Percentiles rank a stretch among this genome's conserved stretches.
These are phyloP conservation scores for Uromys caudimaculatus DNA, from an alignment of 2,797 vertebrate species.

Conservation along the genomic window DNA sequence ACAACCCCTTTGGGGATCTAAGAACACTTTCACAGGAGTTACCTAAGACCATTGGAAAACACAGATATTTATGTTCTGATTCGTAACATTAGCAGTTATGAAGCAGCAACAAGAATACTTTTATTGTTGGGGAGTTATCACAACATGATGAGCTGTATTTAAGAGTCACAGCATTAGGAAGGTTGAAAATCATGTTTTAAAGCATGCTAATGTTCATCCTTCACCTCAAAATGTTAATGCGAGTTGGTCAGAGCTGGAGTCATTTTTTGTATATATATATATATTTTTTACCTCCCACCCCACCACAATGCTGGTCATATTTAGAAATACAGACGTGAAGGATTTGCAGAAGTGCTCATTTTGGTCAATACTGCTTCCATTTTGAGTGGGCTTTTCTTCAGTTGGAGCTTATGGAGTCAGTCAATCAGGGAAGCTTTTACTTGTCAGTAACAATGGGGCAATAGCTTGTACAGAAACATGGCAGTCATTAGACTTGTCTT, in stretches of 20 bases:
- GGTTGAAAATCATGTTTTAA: background rate
- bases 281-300: no score
- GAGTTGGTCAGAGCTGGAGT: background rate
- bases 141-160: background rate
- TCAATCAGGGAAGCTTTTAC: slow-evolving; percentile 46
- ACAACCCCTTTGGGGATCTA: background rate
- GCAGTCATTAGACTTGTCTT: slow-evolving; percentile 17
- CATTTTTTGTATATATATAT: background rate
- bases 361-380: slow-evolving; percentile 45
- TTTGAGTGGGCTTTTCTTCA: slow-evolving; percentile 24
- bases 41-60: background rate
- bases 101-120: background rate
- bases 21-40: background rate
- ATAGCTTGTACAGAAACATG: slow-evolving; percentile 39
- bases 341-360: slow-evolving; percentile 31
- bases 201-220: background rate
- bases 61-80: background rate
- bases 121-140: background rate
- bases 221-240: background rate
- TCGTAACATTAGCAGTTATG: background rate
- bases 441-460: slow-evolving; percentile 42
- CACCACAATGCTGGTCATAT: background rate
- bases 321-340: background rate
- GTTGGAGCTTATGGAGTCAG: slow-evolving; percentile 27
- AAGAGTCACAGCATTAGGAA: background rate